Base-by-base conservation (phyloP, 2,888 invertebrate species). In the Tortrix viridana region DNA sequence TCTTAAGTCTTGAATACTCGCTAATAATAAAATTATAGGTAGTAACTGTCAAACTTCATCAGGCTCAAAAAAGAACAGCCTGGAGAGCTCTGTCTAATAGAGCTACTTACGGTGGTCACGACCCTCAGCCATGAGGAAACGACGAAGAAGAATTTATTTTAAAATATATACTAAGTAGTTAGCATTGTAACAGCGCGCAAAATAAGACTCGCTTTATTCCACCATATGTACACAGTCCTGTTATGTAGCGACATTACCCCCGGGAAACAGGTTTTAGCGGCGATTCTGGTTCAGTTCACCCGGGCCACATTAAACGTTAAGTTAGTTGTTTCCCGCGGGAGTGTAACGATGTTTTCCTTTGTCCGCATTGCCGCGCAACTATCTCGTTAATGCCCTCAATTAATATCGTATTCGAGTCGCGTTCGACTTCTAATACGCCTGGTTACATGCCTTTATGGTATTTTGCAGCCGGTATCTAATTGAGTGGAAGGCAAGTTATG, bases 271-370 rank as follows among this genome's bases (percentile, higher is more conserved):
- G 58, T 57, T 60, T 65, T 65, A 47, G 63, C 61, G 58, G 57
- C 65, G 48, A 61, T 65, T 67, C 61, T 58, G 48, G 62, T 63
- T 65, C 58, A 59, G 59, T 63, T 63, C 61, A 62, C 59, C 55
- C 59, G 68, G 67, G 67, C 66, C 72, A 71, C 72, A 72, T 72
- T 75, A 69, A 70, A 74, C 69, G 74, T 72, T 75, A 71, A 78
- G 67, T 69, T 69, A 71, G 76, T 76, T 75, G 76, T 79, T 81
- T 80, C 75, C 80, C 73, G 69, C 67, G 68, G 69, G 66, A 49
- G 64, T 73, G 72, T 81, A 84, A 84, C 81, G 77, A 73, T 76
- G 74, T 82, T 68, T 76, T 75, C 74, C 76, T 82, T 80, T 81
- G 78, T 80, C 70, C 76, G 67, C 60, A 53, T 52, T 65, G 69